These are phyloP conservation scores for Drosophila takahashii DNA, from an alignment of 1,140 invertebrate species.

Conservation along the genomic window DNA sequence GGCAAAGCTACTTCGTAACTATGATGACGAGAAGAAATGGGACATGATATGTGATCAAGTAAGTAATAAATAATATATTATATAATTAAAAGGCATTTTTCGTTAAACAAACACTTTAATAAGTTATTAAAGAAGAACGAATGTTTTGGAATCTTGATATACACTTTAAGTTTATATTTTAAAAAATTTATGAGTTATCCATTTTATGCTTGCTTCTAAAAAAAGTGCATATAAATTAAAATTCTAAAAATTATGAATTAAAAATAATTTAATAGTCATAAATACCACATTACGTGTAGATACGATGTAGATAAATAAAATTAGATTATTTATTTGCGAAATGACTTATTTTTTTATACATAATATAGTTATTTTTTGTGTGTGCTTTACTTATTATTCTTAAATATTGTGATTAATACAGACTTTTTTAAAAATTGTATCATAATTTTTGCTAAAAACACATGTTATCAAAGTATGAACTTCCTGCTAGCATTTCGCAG, in stretches of 20 bases:
- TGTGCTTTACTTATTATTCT: neutral
- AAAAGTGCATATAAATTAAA: too few relatives aligned
- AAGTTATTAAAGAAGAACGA: too few relatives aligned
- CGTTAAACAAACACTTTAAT: too few relatives aligned
- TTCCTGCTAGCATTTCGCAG: constrained; percentile 13
- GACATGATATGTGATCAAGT: constrained; percentile 99
- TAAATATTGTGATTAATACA: neutral
- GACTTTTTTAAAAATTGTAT: neutral
- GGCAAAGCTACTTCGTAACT: constrained; percentile 97
- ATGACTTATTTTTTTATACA: neutral
- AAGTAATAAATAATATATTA: constrained; percentile 64
- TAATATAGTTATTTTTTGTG: too few relatives aligned
- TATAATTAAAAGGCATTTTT: too few relatives aligned
- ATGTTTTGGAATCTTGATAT: neutral
- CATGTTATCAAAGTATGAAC: constrained; percentile 9
- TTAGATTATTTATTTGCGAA: too few relatives aligned
- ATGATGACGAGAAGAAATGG: constrained; percentile 99
- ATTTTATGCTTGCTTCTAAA: too few relatives aligned
- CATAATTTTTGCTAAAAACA: constrained; percentile 5
- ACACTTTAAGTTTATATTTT: neutral
- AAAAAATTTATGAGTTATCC: too few relatives aligned
- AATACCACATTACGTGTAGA: neutral
- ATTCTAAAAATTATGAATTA: neutral
- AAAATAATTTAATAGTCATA: neutral
- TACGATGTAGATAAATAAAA: too few relatives aligned